These are phyloP conservation scores for Lasioglossum malachurum DNA, from an alignment of 2,888 invertebrate species.

Conservation along the genomic window DNA sequence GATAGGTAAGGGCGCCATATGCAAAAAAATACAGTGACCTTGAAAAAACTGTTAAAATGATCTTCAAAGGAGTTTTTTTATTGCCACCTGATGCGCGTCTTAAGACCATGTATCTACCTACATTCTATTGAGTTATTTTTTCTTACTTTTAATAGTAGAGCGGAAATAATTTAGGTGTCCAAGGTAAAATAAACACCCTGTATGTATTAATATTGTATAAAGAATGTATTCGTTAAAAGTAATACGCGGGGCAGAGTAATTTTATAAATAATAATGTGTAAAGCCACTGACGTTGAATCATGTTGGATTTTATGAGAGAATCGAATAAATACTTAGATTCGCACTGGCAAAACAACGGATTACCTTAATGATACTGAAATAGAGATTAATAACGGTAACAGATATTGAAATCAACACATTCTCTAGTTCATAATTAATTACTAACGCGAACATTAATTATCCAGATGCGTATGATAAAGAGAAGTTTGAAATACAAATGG, in stretches of 20 bases:
- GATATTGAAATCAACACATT: constrained; percentile 12
- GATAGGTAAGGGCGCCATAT: too few relatives aligned
- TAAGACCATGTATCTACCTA: too few relatives aligned
- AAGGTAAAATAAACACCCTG: too few relatives aligned
- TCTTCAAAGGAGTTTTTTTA: too few relatives aligned
- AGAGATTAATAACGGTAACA: neutral
- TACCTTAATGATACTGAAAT: neutral
- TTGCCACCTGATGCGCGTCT: too few relatives aligned
- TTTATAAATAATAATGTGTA: neutral
- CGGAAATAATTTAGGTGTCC: too few relatives aligned
- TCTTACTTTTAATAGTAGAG: too few relatives aligned
- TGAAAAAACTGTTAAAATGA: too few relatives aligned
- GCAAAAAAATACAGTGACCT: too few relatives aligned
- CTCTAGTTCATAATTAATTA: constrained; percentile 30
- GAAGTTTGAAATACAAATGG: constrained; percentile 52
- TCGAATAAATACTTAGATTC: neutral
- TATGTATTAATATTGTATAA: too few relatives aligned
- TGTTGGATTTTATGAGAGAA: neutral
- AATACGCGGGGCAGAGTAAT: neutral
- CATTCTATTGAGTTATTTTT: too few relatives aligned
- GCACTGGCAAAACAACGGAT: neutral
- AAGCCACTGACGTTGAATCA: neutral
- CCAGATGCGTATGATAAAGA: constrained; percentile 30
- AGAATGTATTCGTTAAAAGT: neutral
- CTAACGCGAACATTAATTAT: constrained; percentile 37